Evolutionary conservation across 2,888 invertebrate genomes (phyloP).

Genomic region (Laspeyria flexula): DNA sequence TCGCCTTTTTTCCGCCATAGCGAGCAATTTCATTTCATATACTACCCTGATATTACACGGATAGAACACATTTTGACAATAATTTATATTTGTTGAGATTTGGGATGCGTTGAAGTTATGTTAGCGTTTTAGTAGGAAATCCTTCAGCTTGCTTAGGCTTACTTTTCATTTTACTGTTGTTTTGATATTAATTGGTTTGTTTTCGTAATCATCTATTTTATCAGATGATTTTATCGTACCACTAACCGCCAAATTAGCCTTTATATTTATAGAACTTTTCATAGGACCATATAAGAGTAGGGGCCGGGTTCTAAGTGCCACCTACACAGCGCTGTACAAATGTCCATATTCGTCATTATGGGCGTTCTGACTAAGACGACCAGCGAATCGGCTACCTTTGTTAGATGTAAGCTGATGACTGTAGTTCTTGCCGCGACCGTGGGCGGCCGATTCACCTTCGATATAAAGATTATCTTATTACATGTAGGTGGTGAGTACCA

Average conservation of each 20-base stretch:
- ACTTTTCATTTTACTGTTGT: not conserved
- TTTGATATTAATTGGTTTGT: not conserved
- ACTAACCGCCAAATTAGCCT: conserved; percentile 23
- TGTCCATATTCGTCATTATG: conserved; percentile 81
- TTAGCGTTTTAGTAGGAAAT: no score
- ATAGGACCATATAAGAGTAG: conserved; percentile 67
- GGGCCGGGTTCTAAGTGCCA: conserved; percentile 71
- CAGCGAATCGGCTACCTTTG: conserved; percentile 81
- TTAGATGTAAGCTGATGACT: conserved; percentile 74
- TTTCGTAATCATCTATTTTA: conserved; percentile 7
- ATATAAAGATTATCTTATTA: conserved; percentile 70
- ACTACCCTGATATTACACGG: no score
- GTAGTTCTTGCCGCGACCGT: conserved; percentile 66
- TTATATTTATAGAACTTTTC: conserved; percentile 53
- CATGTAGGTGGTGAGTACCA: conserved; percentile 71
- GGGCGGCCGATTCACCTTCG: conserved; percentile 82
- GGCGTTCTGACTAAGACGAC: conserved; percentile 75
- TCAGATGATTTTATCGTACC: conserved; percentile 2
- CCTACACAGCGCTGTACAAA: conserved; percentile 76
- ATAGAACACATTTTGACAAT: no score
- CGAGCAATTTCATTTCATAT: no score
- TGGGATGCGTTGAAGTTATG: no score
- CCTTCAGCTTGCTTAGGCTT: no score
- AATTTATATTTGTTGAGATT: no score
- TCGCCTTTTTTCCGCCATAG: no score